A percentile compares a stretch with the other conserved stretches of the same genome.
These are phyloP conservation scores for Penaeus chinensis DNA, from an alignment of 1,140 invertebrate species.

Conservation along the genomic window DNA sequence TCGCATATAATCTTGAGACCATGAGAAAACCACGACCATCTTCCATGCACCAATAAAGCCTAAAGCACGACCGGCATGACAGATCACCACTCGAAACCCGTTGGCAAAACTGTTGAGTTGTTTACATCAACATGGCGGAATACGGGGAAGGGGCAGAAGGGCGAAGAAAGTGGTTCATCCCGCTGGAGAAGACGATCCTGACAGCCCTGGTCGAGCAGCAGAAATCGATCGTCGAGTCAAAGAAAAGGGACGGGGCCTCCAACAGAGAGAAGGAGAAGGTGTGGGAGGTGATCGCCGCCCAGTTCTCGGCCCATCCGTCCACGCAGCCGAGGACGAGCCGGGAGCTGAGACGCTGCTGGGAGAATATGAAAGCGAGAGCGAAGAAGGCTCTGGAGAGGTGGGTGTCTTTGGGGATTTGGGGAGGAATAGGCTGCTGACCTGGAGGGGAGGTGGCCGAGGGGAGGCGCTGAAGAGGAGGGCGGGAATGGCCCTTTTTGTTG, in stretches of 20 bases:
- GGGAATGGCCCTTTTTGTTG: too few species aligned
- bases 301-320: conserved; percentile 50
- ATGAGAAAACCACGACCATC: too few species aligned
- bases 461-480: background rate
- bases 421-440: background rate
- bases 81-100: too few species aligned
- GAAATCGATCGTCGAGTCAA: conserved; percentile 43
- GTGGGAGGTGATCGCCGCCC: conserved; percentile 55
- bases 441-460: background rate
- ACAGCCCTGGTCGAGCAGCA: conserved; percentile 54
- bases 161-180: conserved; percentile 51
- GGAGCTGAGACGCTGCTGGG: conserved; percentile 52
- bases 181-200: conserved; percentile 48
- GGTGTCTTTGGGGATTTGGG: background rate
- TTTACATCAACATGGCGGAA: conserved; percentile 56
- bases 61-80: too few species aligned
- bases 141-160: conserved; percentile 41
- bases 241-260: conserved; percentile 49
- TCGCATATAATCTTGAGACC: too few species aligned
- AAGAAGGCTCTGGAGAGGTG: conserved; percentile 52
- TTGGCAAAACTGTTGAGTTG: conserved; percentile 7
- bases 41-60: too few species aligned
- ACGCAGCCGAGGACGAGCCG: conserved; percentile 47
- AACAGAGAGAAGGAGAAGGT: conserved; percentile 50
- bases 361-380: conserved; percentile 53